A percentile compares a stretch with the other conserved stretches of the same genome.
These are phyloP conservation scores for Leptosomus discolor DNA, from an alignment of 2,113 vertebrate genomes.

Conservation along the genomic window DNA sequence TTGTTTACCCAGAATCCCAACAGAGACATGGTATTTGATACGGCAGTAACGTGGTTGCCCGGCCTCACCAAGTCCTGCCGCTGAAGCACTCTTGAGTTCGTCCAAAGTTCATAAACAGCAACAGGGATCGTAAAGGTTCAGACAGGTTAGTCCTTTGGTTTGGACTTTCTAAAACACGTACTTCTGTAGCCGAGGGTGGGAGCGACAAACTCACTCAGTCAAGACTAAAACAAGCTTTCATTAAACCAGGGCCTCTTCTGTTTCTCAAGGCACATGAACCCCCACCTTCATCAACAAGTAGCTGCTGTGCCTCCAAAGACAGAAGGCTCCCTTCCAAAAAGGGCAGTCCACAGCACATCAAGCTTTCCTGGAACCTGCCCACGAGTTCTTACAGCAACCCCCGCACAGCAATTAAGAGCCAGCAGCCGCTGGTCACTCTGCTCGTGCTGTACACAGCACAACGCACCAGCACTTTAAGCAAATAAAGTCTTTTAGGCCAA, in stretches of 20 bases:
- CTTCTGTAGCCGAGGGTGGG: not conserved
- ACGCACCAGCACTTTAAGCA: rapidly evolving
- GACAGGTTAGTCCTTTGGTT: not conserved
- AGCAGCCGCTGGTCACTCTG: not conserved
- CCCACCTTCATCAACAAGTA: not conserved
- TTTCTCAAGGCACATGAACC: not conserved
- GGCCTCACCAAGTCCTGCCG: not conserved
- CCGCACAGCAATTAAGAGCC: not conserved
- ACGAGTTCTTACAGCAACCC: not conserved
- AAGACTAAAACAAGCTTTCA: not conserved
- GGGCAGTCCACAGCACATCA: not conserved
- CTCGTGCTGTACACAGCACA: not conserved
- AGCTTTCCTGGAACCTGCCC: not conserved
- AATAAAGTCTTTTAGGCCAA: not conserved
- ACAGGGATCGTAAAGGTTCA: not conserved
- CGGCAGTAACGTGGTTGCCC: not conserved
- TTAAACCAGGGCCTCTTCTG: not conserved
- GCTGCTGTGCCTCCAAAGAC: not conserved
- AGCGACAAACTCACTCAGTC: not conserved
- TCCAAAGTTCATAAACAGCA: not conserved
- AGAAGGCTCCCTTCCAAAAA: not conserved
- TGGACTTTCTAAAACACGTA: not conserved
- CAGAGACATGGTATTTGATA: not conserved
- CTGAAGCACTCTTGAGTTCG: not conserved
- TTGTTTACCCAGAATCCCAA: not conserved